Conservation (phyloP, 2,113 vertebrate genomes). For the Oenanthe melanoleuca region DNA sequence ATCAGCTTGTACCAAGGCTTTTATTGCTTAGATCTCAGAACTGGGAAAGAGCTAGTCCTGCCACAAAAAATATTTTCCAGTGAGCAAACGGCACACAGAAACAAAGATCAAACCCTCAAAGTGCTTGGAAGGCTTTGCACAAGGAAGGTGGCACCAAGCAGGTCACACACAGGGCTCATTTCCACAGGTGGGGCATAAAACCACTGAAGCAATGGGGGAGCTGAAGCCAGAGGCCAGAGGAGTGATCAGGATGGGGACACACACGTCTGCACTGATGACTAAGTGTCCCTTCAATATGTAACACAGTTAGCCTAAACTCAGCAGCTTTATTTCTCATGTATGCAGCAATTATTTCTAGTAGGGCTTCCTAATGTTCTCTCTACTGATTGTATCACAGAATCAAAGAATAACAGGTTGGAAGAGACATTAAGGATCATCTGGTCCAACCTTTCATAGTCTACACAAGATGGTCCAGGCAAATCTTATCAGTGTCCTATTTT, state of each 20-base stretch:
- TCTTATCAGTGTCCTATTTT: neutral
- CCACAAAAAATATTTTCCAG: neutral
- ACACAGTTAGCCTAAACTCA: neutral
- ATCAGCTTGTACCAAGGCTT: neutral
- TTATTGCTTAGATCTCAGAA: neutral
- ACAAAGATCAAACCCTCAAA: neutral
- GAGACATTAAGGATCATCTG: neutral
- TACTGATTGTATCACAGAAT: neutral
- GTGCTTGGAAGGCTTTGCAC: neutral
- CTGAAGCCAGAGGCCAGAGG: neutral
- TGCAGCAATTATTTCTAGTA: neutral
- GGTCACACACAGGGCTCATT: neutral
- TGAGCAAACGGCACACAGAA: rapidly evolving
- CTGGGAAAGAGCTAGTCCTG: neutral
- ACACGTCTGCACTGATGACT: neutral
- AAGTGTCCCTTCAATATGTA: neutral
- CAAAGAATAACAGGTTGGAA: neutral
- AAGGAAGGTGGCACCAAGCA: neutral
- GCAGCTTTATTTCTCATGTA: conserved; percentile 2
- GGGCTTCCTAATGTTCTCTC: conserved; percentile 7
- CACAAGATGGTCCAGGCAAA: neutral
- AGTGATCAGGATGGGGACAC: neutral
- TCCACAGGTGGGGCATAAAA: neutral
- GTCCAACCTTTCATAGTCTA: neutral
- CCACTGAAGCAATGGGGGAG: neutral